Conservation (phyloP, 2,797 vertebrate genomes). For the Acomys russatus region DNA sequence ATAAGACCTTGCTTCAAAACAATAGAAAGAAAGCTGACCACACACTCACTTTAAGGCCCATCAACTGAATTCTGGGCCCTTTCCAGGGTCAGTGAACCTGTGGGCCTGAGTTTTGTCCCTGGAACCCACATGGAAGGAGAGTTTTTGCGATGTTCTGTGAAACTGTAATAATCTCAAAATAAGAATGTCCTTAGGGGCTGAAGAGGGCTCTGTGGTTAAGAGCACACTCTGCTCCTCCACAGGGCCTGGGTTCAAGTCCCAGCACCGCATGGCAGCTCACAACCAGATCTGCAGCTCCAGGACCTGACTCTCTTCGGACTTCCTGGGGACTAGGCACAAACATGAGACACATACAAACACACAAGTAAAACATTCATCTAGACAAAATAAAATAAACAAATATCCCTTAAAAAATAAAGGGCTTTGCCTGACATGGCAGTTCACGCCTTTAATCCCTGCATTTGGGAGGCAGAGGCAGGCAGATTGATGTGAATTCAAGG, state of each 20-base stretch:
- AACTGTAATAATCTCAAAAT: neutral
- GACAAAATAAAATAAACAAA: neutral
- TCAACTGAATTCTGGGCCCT: constrained; percentile 8
- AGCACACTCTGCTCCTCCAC: neutral
- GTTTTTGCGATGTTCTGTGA: neutral
- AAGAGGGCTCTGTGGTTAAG: neutral
- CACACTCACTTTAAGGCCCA: neutral
- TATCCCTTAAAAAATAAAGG: neutral
- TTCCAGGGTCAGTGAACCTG: neutral
- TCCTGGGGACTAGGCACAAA: neutral
- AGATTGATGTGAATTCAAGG: too few relatives aligned
- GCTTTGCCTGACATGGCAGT: neutral
- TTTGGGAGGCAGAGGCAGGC: too few relatives aligned
- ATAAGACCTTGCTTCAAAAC: neutral
- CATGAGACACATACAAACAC: neutral
- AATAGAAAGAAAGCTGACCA: neutral
- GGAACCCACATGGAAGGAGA: neutral
- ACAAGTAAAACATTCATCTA: neutral
- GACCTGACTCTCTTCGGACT: neutral
- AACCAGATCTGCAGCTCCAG: neutral
- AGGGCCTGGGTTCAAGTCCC: neutral
- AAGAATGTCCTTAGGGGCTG: neutral
- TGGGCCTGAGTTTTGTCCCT: neutral
- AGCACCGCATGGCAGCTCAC: neutral
- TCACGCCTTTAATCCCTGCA: too few relatives aligned